phyloP scores from a whole-genome alignment of 1,140 invertebrate genomes.

The Pachypsylla venusta region DNA sequence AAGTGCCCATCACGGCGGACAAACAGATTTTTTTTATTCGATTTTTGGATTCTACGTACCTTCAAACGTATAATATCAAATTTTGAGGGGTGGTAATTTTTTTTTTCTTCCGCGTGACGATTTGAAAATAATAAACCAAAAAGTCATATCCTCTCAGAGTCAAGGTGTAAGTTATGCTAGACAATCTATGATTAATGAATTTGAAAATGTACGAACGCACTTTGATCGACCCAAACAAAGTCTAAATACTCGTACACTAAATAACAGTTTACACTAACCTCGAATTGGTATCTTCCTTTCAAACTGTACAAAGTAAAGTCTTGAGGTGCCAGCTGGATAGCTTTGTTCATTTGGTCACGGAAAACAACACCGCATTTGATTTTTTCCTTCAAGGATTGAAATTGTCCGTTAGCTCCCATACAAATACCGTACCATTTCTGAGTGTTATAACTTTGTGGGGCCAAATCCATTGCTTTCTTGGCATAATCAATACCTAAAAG shows the following conservation, averaged over 20 bases:
- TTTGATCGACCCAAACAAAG: background rate
- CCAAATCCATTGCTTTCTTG: constrained; percentile 38
- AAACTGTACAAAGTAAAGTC: constrained; percentile 53
- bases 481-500: constrained; percentile 42
- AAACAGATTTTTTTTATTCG: too few species aligned
- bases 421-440: constrained; percentile 71
- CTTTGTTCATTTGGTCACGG: constrained; percentile 54
- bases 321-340: constrained; percentile 45
- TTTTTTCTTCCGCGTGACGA: too few species aligned
- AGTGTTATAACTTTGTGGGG: constrained; percentile 39
- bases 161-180: too few species aligned
- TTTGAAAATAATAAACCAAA: too few species aligned
- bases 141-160: too few species aligned
- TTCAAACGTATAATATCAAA: too few species aligned
- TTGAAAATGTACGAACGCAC: too few species aligned
- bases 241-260: background rate
- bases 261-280: constrained; percentile 33
- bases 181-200: too few species aligned
- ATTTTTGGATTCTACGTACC: too few species aligned
- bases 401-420: constrained; percentile 44
- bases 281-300: constrained; percentile 50
- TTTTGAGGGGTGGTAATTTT: too few species aligned
- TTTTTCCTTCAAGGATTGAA: constrained; percentile 45
- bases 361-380: constrained; percentile 50
- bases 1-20: too few species aligned